Evolutionary conservation across 92 coral and sea anemone species (phyloP), one percentile per base, ranked within the genome.

Genomic region (Bergia sp.): DNA sequence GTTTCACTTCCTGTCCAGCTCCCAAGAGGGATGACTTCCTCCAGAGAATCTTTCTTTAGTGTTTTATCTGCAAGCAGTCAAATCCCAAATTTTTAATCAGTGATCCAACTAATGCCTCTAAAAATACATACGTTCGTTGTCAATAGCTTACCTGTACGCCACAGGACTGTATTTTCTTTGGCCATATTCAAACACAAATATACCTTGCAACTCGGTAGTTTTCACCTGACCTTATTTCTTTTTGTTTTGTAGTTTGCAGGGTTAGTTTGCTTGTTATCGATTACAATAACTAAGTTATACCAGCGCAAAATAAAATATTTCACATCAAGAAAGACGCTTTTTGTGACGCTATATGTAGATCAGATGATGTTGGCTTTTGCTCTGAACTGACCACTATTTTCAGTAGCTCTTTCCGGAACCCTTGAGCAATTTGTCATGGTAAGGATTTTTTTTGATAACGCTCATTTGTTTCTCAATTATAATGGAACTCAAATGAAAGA

Each of bases 21-120:
- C 20, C 78, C 77, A 50, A 84, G 87, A 21, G 78, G 67, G 16
- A 84, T 84, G 42, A 84, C 87, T 23, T 84, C 87, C 7, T 69
- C 50, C 1, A 84, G 67, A 37, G 87, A 71, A 71, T 37, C n/a
- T 47, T 20, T 44, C 41, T 84, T 50, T 16, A 10, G 16, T 43
- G 49, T 47, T 84, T 71, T 29, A 29, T 44, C 87, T 84, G 77
- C 78, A 5, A 55, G 64, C 13, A 45, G 45, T 67, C 69, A 43
- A 71, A 44, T 12, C 23, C 29, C n/a, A 15, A 76, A 39, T 76
- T n/a, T 2, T 20, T 12, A 42, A 36, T 13, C 76, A 82, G 9
- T 61, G 44, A 10, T 42, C 40, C 23, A 16, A 73, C 41, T 73
- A 72, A 29, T 16, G 45, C 44, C 23, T 43, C 77, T 7, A 16